Base-by-base conservation (phyloP, 1,140 invertebrate species). In the Atta colombica region DNA sequence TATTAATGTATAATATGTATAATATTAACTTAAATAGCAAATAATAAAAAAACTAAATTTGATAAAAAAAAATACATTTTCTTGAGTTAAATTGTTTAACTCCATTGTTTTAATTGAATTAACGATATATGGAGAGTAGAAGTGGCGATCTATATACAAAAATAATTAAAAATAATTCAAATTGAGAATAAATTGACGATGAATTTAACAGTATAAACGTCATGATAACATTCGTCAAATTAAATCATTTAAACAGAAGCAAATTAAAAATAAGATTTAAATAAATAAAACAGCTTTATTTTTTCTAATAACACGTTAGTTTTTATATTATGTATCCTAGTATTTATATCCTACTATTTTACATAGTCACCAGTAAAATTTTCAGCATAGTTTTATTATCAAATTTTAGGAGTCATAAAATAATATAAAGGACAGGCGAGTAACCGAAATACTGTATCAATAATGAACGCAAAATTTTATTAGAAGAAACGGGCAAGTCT, bases 241-340 rank as follows among this genome's bases (percentile, higher is more conserved):
- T 75, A 75, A 75, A 35, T 5, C 12, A 7, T 74, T 35, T 2
- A 0, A 58, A 72, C 7, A 58, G 8, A 35, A 16, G 2, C 3
- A n/a, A 55, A 31, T 74, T 35, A 55, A 55, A 74, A 74, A 28
- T 51, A 71, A 55, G 3, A 35, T 31, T 72, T 39, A 68, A 10
- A 61, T 21, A 39, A 66, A 45, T 49, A 71, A 25, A 5, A 51
- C 10, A 7, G 7, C 7, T 16, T 28, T 2, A 10, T 45, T 0
- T 51, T 7, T 45, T 68, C 12, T 5, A 68, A 69, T 69, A 5
- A 35, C 5, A 53, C 14, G 7, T n/a, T 53, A 16, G 12, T 60
- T 39, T 75, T 60, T 25, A 72, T 58, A 58, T 60, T 39, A 39
- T 7, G 0, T 39, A 25, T 25, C 25, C 25, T 25, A 25, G 25